Evolutionary conservation across 1,140 invertebrate species (phyloP).

Genomic region (Drosophila seguyi): DNA sequence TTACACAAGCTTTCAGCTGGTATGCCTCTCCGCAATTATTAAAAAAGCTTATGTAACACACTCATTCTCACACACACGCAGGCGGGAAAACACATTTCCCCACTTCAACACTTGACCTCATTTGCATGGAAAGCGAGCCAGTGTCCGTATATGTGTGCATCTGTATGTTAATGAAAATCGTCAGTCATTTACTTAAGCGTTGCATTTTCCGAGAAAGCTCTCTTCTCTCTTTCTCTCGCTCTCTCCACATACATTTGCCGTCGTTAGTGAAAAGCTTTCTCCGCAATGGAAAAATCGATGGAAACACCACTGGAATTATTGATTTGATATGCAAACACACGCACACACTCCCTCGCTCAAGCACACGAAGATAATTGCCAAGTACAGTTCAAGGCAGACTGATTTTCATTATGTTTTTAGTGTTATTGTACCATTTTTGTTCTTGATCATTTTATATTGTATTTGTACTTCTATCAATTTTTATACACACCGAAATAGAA

Average conservation of each 20-base stretch:
- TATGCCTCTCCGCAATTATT: conserved; percentile 41
- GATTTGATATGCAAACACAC: conserved; percentile 72
- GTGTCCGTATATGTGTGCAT: conserved; percentile 27
- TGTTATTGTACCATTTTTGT: conserved; percentile 35
- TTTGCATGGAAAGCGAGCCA: conserved; percentile 68
- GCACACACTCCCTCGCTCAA: conserved; percentile 35
- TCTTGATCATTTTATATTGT: conserved; percentile 18
- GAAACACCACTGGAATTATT: conserved; percentile 69
- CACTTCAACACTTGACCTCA: conserved; percentile 81
- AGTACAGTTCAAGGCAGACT: conserved; percentile 66
- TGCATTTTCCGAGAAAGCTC: conserved; percentile 50
- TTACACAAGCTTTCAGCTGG: conserved; percentile 33
- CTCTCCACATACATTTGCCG: not conserved
- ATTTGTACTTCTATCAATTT: conserved; percentile 49
- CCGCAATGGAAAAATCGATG: conserved; percentile 75
- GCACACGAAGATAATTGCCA: conserved; percentile 60
- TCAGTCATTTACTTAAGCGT: conserved; percentile 62
- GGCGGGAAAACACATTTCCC: conserved; percentile 46
- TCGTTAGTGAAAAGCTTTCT: conserved; percentile 64
- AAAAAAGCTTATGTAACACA: conserved; percentile 78
- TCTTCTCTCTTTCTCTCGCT: conserved; percentile 5
- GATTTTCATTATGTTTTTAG: conserved; percentile 28
- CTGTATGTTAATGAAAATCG: conserved; percentile 72
- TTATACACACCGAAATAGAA: conserved; percentile 82
- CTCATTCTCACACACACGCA: conserved; percentile 28